A percentile compares a stretch with the other conserved stretches of the same genome.
Conservation (phyloP, 2,113 vertebrate genomes). For the Elephantulus edwardii region DNA sequence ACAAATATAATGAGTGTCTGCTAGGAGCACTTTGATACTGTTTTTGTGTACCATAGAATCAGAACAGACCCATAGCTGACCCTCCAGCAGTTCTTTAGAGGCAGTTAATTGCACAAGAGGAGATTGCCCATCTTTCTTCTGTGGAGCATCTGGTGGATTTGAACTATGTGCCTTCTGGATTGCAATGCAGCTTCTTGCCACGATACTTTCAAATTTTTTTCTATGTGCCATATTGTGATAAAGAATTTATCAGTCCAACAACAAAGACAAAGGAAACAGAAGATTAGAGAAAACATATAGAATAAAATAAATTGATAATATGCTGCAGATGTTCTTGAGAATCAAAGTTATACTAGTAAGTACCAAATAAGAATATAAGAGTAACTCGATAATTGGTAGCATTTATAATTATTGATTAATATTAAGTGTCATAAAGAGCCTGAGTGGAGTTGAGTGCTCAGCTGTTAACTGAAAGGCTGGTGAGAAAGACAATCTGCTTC, state of each 20-base stretch:
- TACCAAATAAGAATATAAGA: neutral
- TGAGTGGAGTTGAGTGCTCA: neutral
- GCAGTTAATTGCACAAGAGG: too few species aligned
- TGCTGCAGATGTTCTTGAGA: conserved; percentile 11
- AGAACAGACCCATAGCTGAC: too few species aligned
- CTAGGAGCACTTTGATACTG: neutral
- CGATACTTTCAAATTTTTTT: conserved; percentile 28
- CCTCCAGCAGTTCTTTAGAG: too few species aligned
- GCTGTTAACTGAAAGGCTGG: neutral
- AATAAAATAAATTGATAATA: neutral
- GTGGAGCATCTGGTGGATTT: too few species aligned
- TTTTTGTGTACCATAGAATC: too few species aligned
- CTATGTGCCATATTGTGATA: neutral
- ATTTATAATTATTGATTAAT: neutral
- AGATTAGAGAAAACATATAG: neutral
- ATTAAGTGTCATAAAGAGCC: neutral
- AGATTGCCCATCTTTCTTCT: too few species aligned
- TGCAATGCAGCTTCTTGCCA: too few species aligned
- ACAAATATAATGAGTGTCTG: neutral
- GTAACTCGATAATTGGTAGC: neutral
- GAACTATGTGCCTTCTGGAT: too few species aligned
- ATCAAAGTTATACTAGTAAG: conserved; percentile 17
- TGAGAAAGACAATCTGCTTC: too few species aligned
- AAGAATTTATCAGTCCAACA: neutral
- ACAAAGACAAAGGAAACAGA: conserved; percentile 43